Percentiles rank a stretch among this genome's conserved stretches.
Evolutionary conservation across 64 coral and sea anemone species (phyloP).

Genomic region (Montipora cactus): DNA sequence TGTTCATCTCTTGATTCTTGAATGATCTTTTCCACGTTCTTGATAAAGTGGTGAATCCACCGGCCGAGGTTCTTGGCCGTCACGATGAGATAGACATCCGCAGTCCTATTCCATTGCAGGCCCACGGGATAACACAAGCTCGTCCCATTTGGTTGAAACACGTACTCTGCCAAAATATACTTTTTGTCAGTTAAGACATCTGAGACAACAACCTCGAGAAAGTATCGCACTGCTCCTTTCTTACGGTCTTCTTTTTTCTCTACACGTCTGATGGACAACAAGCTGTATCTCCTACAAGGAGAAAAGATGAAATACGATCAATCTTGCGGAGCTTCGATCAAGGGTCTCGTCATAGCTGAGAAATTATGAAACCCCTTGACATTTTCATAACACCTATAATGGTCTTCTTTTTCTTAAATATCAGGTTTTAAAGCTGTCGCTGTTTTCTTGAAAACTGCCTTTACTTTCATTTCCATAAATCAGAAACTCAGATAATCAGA

Average conservation of each 20-base stretch:
- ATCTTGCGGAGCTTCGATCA: too few relatives aligned
- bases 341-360: too few relatives aligned
- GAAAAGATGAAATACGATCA: too few relatives aligned
- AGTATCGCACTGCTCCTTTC: constrained; percentile 22
- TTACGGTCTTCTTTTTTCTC: constrained; percentile 20
- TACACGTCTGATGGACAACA: constrained; percentile 7
- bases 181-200: background rate
- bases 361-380: too few relatives aligned
- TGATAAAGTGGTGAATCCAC: constrained; percentile 56
- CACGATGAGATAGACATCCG: constrained; percentile 79
- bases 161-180: constrained; percentile 34
- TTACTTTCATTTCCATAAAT: too few relatives aligned
- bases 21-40: constrained; percentile 37
- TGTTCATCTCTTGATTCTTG: constrained; percentile 69
- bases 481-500: too few relatives aligned
- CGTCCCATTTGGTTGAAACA: constrained; percentile 1
- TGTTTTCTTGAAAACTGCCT: too few relatives aligned
- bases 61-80: constrained; percentile 82
- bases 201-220: constrained; percentile 45
- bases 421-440: too few relatives aligned
- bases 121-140: constrained; percentile 60
- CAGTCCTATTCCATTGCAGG: constrained; percentile 77
- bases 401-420: too few relatives aligned
- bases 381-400: too few relatives aligned
- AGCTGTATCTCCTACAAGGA: constrained; percentile 23